Base-by-base conservation (phyloP, 2,888 invertebrate species). In the Lasioglossum vierecki region DNA sequence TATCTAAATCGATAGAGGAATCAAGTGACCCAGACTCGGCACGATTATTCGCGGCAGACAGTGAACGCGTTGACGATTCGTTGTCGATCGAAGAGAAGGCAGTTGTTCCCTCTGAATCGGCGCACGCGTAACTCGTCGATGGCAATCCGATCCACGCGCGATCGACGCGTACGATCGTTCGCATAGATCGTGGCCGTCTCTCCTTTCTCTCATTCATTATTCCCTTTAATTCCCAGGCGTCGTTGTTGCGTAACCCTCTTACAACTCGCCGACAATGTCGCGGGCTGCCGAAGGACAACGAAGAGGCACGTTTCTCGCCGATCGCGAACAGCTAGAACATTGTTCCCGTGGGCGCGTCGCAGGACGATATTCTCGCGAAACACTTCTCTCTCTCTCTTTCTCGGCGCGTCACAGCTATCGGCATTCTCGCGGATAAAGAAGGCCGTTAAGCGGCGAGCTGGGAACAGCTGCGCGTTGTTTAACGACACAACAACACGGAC, bases 121-220 rank as follows among this genome's bases (percentile, higher is more conserved):
- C 71, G 18, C 46, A 66, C 15, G 8, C 35, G 66, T 66, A 66
- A 63, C 30, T 22, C 66, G 74, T 70, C 9, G 41, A 39, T n/a
- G 26, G 35, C 63, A 83, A 84, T 71, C 57, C 46, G 63, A 78
- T 71, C 63, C 66, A 6, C 39, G 35, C 75, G 49, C 63, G 39
- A 30, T 57, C 82, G 30, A 53, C n/a, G 80, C 39, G 35, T 66
- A 66, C 66, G 66, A 83, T 80, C 44, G 46, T 76, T 71, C 84
- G 57, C 41, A 63, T 66, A 78, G 75, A 73, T 76, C 85, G 85
- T 72, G 44, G 41, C 72, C 39, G 46, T 57, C 75, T 82, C 83
- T 85, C 89, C 88, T 88, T 89, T 89, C 90, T 88, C 89, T 89
- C 89, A 88, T 89, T 88, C 88, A 85, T 89, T 84, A 88, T 88